Conservation (phyloP, 2,888 invertebrate genomes). For the Tenthredo mesomela region DNA sequence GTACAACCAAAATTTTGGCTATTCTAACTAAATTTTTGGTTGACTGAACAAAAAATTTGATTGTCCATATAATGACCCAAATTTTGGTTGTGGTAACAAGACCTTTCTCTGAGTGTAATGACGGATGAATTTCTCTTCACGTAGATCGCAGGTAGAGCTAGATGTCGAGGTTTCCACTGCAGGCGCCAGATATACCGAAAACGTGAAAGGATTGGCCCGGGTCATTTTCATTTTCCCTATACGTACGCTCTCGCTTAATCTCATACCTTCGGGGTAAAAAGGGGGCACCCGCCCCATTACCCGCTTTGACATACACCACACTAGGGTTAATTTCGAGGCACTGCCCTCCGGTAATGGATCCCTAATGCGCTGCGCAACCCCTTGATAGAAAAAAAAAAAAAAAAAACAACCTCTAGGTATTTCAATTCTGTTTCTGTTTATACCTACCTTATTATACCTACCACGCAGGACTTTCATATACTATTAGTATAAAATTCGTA, state of each 20-base stretch:
- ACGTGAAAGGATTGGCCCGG: conserved; percentile 29
- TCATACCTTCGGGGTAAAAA: conserved; percentile 15
- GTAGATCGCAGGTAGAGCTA: too few relatives aligned
- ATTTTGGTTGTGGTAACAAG: too few relatives aligned
- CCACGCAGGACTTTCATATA: too few relatives aligned
- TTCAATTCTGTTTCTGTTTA: background rate
- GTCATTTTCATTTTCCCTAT: background rate
- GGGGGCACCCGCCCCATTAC: conserved; percentile 4
- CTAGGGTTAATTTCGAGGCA: conserved; percentile 53
- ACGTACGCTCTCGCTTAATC: background rate
- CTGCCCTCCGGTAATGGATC: conserved; percentile 57
- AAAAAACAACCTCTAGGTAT: conserved; percentile 56
- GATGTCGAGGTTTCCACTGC: too few relatives aligned
- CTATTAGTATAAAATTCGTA: too few relatives aligned
- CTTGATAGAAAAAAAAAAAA: background rate
- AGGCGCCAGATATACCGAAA: background rate
- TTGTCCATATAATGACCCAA: too few relatives aligned
- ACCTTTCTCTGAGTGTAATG: too few relatives aligned
- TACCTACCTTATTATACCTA: too few relatives aligned
- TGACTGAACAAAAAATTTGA: too few relatives aligned
- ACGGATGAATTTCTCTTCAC: too few relatives aligned
- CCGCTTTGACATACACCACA: conserved; percentile 45
- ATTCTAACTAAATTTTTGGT: too few relatives aligned
- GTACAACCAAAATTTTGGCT: too few relatives aligned
- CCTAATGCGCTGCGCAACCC: conserved; percentile 40